Conservation (phyloP, 2,888 invertebrate species). For the Idaea dimidiata region DNA sequence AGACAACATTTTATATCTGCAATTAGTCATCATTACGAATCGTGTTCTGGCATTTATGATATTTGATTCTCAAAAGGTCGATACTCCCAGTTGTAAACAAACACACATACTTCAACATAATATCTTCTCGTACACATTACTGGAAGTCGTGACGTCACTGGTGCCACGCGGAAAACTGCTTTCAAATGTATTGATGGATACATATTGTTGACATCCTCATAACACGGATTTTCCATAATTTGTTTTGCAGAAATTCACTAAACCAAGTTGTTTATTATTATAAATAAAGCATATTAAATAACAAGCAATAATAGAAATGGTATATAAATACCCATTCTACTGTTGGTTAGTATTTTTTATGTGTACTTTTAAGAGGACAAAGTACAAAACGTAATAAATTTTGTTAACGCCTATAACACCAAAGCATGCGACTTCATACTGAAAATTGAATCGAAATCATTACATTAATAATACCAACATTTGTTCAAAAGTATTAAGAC, state of each 20-base stretch:
- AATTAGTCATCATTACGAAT: not conserved
- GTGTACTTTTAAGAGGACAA: too few species aligned
- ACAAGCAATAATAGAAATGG: not conserved
- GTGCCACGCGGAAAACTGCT: not conserved
- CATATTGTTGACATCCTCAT: not conserved
- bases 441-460: not conserved
- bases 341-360: too few species aligned
- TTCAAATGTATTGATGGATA: not conserved
- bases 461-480: too few species aligned
- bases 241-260: not conserved
- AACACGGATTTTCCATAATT: not conserved
- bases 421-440: not conserved
- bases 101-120: not conserved
- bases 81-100: not conserved
- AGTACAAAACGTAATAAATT: too few species aligned
- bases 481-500: not conserved
- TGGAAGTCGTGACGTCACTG: not conserved
- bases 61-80: not conserved
- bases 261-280: not conserved
- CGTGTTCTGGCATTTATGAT: not conserved
- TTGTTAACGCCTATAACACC: too few species aligned
- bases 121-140: not conserved
- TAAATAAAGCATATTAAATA: not conserved
- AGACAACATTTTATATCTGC: not conserved
- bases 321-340: not conserved